Conservation (phyloP, 35 echinoderm and acorn worm genomes). For the Hemicentrotus pulcherrimus region DNA sequence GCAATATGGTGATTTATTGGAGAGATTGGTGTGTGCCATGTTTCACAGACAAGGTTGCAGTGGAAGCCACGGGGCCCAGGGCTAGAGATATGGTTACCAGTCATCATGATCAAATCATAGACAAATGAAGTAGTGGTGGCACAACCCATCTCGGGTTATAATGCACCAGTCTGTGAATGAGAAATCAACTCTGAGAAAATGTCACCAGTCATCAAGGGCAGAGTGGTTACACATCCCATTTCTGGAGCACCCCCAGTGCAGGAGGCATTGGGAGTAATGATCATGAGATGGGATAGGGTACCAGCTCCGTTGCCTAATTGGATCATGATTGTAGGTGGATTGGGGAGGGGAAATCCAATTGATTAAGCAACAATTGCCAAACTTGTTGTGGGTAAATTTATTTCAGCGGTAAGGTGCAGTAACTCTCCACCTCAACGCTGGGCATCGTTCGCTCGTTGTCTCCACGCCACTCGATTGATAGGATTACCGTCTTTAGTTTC, state of each 20-base stretch:
- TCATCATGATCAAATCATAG: conserved; percentile 13
- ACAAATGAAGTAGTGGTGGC: conserved; percentile 2
- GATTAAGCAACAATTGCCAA: conserved; percentile 32
- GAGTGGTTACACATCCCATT: neutral
- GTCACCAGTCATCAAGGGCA: neutral
- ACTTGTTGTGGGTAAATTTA: conserved; percentile 19
- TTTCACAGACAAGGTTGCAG: neutral
- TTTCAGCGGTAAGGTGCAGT: neutral
- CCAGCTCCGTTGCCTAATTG: neutral
- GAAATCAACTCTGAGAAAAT: neutral
- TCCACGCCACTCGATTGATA: neutral
- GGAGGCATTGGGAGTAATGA: neutral
- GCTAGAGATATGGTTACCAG: neutral
- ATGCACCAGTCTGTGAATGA: neutral
- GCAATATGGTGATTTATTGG: neutral
- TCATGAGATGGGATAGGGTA: neutral
- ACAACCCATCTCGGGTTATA: neutral
- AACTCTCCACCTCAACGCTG: neutral
- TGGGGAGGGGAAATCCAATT: conserved; percentile 43
- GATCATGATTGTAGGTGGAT: conserved; percentile 27
- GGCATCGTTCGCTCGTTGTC: neutral
- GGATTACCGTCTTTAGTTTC: conserved; percentile 3
- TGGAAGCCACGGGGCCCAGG: neutral
- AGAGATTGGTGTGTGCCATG: neutral
- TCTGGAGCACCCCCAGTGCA: neutral